phyloP scores from a whole-genome alignment of 2,797 vertebrate species.

The Catamblyrhynchus diadema region DNA sequence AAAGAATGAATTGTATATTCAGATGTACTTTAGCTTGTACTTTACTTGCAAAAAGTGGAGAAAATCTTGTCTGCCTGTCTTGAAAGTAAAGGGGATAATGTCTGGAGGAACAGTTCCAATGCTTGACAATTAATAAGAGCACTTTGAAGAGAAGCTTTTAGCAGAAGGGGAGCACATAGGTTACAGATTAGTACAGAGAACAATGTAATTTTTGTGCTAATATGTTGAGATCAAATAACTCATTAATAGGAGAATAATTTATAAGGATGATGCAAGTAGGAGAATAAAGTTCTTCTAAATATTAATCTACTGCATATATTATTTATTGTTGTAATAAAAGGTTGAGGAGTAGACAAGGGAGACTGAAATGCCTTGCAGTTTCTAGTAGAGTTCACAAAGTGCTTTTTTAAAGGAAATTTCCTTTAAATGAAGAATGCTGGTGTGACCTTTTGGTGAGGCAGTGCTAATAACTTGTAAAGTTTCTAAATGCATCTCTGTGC shows the following conservation, averaged over 20 bases:
- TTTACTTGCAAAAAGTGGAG: background rate
- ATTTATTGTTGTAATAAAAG: background rate
- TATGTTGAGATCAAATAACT: background rate
- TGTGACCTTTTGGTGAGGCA: background rate
- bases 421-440: background rate
- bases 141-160: slow-evolving; percentile 13
- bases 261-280: background rate
- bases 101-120: background rate
- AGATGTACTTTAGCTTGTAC: background rate
- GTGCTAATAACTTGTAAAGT: background rate
- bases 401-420: background rate
- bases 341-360: background rate
- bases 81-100: background rate
- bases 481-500: background rate
- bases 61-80: background rate
- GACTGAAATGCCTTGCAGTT: background rate
- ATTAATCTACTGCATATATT: background rate
- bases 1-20: background rate
- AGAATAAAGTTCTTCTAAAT: background rate
- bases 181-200: background rate
- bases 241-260: background rate
- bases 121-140: background rate
- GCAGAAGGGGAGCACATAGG: background rate
- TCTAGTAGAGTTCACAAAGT: background rate
- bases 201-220: background rate